Conservation (phyloP, 2,888 invertebrate species). For the Euzophera pinguis region DNA sequence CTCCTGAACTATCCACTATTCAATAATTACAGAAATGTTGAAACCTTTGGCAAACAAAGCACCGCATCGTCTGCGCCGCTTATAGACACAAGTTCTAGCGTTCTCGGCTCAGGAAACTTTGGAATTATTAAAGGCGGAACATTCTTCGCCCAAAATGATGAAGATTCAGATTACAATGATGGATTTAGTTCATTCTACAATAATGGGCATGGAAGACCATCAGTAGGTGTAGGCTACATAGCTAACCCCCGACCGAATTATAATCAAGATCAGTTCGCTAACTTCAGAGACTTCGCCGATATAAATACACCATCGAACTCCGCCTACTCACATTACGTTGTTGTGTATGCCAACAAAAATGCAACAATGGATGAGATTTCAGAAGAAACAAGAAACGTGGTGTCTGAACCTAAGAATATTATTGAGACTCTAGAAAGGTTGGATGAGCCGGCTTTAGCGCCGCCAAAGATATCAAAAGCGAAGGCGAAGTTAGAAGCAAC, state of each 20-base stretch:
- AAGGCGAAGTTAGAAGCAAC: slow-evolving; percentile 83
- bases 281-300: slow-evolving; percentile 94
- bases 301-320: slow-evolving; percentile 90
- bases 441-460: slow-evolving; percentile 76
- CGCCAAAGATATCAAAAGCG: slow-evolving; percentile 76
- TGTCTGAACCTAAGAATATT: slow-evolving; percentile 87
- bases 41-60: slow-evolving; percentile 60
- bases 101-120: slow-evolving; percentile 91
- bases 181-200: slow-evolving; percentile 81
- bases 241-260: slow-evolving; percentile 87
- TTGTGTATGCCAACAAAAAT: slow-evolving; percentile 91
- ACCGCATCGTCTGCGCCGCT: slow-evolving; percentile 57
- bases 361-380: slow-evolving; percentile 80
- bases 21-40: slow-evolving; percentile 58
- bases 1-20: slow-evolving; percentile 68
- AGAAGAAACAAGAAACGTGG: slow-evolving; percentile 59
- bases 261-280: slow-evolving; percentile 91
- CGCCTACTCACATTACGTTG: slow-evolving; percentile 90
- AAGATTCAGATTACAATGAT: slow-evolving; percentile 81
- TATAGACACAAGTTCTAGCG: slow-evolving; percentile 79
- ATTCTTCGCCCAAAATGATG: slow-evolving; percentile 88
- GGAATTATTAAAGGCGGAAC: slow-evolving; percentile 93
- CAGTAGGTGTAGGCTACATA: slow-evolving; percentile 78
- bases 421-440: slow-evolving; percentile 88
- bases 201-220: slow-evolving; percentile 86